phyloP scores from a whole-genome alignment of 35 echinoderm and acorn worm species.

The Strongylocentrotus purpuratus region DNA sequence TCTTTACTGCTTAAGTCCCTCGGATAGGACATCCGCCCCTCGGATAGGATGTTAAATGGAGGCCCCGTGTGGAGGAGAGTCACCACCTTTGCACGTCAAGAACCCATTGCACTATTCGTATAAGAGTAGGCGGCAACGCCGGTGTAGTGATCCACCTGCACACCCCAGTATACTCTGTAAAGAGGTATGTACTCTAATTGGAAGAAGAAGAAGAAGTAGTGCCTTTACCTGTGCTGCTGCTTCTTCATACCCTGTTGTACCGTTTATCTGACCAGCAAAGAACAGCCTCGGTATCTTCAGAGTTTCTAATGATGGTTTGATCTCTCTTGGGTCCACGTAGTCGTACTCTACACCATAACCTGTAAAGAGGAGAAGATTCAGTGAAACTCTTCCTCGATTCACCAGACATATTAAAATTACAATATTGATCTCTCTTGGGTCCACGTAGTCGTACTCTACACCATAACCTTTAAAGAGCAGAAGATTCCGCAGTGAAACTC shows the following conservation, averaged over 20 bases:
- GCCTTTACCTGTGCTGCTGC: conserved; percentile 91
- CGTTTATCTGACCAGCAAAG: conserved; percentile 98
- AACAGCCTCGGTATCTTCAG: conserved; percentile 80
- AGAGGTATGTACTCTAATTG: neutral
- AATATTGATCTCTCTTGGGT: conserved; percentile 89
- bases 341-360: conserved; percentile 98
- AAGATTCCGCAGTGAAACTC: too few species aligned
- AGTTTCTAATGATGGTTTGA: conserved; percentile 85
- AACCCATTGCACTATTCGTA: too few species aligned
- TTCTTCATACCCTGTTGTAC: conserved; percentile 98
- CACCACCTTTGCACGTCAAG: too few species aligned
- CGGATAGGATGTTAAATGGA: too few species aligned
- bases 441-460: conserved; percentile 95
- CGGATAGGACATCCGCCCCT: too few species aligned
- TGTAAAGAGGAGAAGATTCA: neutral
- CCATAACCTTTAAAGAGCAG: conserved; percentile 68
- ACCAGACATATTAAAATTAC: too few species aligned
- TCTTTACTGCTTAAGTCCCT: neutral
- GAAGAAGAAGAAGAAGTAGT: neutral
- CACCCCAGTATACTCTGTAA: too few species aligned
- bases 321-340: conserved; percentile 87
- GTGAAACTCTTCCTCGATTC: too few species aligned
- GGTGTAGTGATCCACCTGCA: too few species aligned
- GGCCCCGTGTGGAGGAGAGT: too few species aligned
- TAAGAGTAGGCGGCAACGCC: too few species aligned